Evolutionary conservation across 2,113 vertebrate genomes (phyloP), one percentile per base, ranked within the genome.

Genomic region (zebrafish (Danio rerio)): DNA sequence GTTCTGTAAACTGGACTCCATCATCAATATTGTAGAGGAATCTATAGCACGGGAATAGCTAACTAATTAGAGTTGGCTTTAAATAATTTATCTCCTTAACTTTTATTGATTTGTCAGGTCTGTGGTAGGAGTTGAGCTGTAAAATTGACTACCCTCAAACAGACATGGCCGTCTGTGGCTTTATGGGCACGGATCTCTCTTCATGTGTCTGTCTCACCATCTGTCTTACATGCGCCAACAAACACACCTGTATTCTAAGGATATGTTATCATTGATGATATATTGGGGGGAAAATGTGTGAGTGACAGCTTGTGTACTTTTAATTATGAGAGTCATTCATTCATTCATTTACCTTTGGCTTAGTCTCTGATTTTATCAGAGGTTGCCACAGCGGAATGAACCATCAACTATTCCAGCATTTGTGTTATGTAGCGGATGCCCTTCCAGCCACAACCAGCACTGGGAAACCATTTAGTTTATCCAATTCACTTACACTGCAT

Each of bases 41-140:
- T 97, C 94, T 94, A 98, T 99, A 96, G 95, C 93, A 96, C 95
- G 94, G 95, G 96, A 96, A 94, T 94, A 96, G 95, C 95, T 92
- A 94, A 97, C 97, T 99, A 99, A 99, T 99, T 99, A 99, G 97
- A 97, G 95, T 92, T 94, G 90, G 95, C 93, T 95, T 96, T 99
- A 98, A 99, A 99, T 99, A 96, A 99, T 99, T 99, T 96, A 99
- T 96, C 96, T 97, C 96, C 94, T 97, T 98, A 98, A 99, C 95
- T 96, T 95, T 94, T 95, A 99, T 99, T 96, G 98, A 99, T 99
- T 96, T 92, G 94, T 95, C 95, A 97, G 96, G 98, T 97, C 94
- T 93, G 96, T 93, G 95, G 94, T 94, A 93, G 90, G 94, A 92
- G 89, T 95, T 93, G 94, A 95, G 95, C 96, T 96, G 96, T 96